A percentile compares a stretch with the other conserved stretches of the same genome.
Evolutionary conservation across 2,888 invertebrate genomes (phyloP).

Genomic region (Cephus spinipes): DNA sequence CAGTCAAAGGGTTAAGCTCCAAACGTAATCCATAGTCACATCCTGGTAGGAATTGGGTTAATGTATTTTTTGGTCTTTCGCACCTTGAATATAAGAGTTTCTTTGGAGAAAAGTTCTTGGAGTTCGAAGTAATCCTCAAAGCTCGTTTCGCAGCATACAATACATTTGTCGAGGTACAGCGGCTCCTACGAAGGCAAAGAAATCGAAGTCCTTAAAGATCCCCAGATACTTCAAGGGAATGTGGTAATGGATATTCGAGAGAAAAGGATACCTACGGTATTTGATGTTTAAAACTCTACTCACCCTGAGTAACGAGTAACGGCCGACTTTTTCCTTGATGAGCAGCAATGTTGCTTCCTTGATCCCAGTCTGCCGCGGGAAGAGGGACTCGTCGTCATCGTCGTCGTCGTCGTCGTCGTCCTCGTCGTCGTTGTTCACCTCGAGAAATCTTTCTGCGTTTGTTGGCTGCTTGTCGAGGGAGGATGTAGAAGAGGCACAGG

Average conservation of each 20-base stretch:
- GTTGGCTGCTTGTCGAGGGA: conserved; percentile 69
- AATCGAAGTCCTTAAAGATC: conserved; percentile 6
- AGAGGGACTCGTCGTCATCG: conserved; percentile 71
- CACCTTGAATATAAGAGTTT: conserved; percentile 95
- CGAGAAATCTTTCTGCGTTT: conserved; percentile 75
- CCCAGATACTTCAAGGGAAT: background rate
- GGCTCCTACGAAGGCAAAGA: conserved; percentile 74
- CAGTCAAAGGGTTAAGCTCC: no score
- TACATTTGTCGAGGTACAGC: conserved; percentile 89
- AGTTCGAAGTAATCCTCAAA: conserved; percentile 96
- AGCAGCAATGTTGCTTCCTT: conserved; percentile 89
- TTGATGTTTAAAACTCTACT: conserved; percentile 37
- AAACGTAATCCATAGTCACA: no score
- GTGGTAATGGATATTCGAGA: background rate
- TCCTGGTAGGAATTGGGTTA: background rate
- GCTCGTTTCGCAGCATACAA: conserved; percentile 90
- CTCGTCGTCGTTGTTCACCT: conserved; percentile 61
- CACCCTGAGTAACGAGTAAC: conserved; percentile 84
- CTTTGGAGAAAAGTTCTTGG: conserved; percentile 92
- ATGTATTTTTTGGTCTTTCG: conserved; percentile 24
- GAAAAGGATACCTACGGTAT: background rate
- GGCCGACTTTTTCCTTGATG: conserved; percentile 90
- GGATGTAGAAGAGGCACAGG: no score
- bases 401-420: no score
- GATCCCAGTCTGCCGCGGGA: conserved; percentile 81